phyloP scores from a whole-genome alignment of 92 coral and sea anemone species.

The Blastomussa wellsi region DNA sequence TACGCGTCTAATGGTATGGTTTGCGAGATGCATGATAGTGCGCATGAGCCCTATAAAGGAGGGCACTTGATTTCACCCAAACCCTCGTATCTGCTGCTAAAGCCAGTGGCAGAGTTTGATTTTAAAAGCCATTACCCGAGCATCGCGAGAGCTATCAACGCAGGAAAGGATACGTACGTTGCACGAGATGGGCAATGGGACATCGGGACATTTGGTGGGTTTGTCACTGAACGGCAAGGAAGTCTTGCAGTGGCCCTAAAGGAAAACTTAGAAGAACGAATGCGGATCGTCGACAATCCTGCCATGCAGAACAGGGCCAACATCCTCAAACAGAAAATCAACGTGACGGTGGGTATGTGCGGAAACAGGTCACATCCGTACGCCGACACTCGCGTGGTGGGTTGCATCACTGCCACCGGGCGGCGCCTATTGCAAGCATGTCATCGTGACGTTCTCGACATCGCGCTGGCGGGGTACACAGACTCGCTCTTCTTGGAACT shows the following conservation, averaged over 20 bases:
- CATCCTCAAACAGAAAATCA: conserved; percentile 4
- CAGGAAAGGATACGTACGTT: conserved; percentile 10
- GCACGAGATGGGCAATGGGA: background rate
- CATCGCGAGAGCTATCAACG: background rate
- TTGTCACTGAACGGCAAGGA: background rate
- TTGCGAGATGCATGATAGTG: background rate
- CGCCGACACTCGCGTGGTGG: background rate
- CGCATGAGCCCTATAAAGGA: background rate
- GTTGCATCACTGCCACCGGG: conserved; percentile 7
- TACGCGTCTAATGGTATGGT: background rate
- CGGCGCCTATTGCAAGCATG: conserved; percentile 1
- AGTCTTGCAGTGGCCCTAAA: background rate
- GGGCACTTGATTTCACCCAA: background rate
- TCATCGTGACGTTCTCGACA: background rate
- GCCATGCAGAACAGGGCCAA: background rate
- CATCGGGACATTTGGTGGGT: conserved; percentile 5
- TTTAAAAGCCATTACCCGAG: conserved; percentile 8
- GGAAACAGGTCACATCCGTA: background rate
- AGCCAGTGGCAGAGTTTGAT: conserved; percentile 4
- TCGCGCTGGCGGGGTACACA: background rate
- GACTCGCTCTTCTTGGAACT: background rate
- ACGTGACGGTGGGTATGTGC: conserved; percentile 11
- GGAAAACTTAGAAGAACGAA: background rate
- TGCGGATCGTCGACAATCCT: background rate
- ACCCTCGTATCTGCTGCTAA: background rate